phyloP scores from a whole-genome alignment of 2,888 invertebrate genomes.

The Nebria salina region DNA sequence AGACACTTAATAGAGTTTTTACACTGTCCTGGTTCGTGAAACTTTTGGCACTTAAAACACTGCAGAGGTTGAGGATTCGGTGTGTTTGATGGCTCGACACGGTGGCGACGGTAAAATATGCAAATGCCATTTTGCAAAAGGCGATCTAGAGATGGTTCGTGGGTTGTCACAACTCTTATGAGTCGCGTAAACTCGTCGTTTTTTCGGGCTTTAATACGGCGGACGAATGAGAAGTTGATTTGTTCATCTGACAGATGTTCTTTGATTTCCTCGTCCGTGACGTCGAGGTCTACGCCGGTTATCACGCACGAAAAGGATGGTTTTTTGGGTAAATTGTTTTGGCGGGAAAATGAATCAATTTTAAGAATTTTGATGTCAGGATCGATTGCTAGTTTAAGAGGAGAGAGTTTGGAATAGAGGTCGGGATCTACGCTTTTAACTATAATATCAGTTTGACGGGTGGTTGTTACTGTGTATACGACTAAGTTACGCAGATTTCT shows the following conservation, averaged over 20 bases:
- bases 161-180: background rate
- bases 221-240: background rate
- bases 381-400: no score
- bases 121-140: no score
- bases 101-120: background rate
- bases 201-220: background rate
- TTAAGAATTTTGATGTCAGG: no score
- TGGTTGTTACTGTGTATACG: no score
- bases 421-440: no score
- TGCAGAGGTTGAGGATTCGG: background rate
- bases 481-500: no score
- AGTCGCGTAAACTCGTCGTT: background rate
- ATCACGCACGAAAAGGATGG: slow-evolving; percentile 6
- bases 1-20: background rate
- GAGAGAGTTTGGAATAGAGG: no score
- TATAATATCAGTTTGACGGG: no score
- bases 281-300: background rate
- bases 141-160: no score
- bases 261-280: background rate
- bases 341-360: background rate
- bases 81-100: background rate
- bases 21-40: slow-evolving; percentile 2
- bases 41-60: background rate
- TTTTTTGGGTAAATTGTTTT: background rate
- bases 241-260: background rate